phyloP scores from a whole-genome alignment of 2,888 invertebrate genomes.

The Tricholauxania praeusta region DNA sequence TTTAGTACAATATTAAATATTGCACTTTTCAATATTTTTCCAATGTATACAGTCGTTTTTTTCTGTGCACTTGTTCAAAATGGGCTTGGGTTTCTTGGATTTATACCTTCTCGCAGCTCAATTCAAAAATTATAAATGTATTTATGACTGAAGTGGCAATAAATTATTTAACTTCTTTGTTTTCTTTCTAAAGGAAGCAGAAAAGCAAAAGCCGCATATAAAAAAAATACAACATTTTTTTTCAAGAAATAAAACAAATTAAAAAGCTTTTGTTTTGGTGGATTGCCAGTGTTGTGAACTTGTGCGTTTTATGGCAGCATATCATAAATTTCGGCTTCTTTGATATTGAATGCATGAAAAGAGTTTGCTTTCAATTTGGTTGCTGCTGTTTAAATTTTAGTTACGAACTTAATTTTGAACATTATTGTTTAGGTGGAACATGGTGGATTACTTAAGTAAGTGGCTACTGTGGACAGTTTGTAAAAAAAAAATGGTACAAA shows the following conservation, averaged over 20 bases:
- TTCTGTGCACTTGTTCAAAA: no score
- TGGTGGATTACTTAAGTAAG: no score
- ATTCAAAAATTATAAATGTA: conserved; percentile 63
- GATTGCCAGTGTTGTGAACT: conserved; percentile 14
- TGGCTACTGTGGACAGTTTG: no score
- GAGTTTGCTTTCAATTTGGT: neutral
- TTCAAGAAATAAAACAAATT: conserved; percentile 41
- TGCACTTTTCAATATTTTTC: no score
- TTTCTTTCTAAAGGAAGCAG: neutral
- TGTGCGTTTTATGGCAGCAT: conserved; percentile 11
- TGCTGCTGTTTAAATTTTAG: neutral
- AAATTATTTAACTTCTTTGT: conserved; percentile 59
- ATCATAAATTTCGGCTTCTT: conserved; percentile 38
- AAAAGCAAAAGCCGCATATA: neutral
- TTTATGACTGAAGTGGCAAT: conserved; percentile 64
- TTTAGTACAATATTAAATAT: no score
- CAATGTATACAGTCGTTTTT: no score
- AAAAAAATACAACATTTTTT: neutral
- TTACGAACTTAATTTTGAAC: neutral
- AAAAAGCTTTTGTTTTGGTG: conserved; percentile 59
- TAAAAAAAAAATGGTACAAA: no score
- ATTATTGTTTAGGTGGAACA: neutral
- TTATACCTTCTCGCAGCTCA: conserved; percentile 2
- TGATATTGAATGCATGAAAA: conserved; percentile 28
- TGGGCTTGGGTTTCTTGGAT: neutral